Evolutionary conservation across 2,797 vertebrate species (phyloP), one percentile per base, ranked within the genome.

Genomic region (Aulostomus chinensis): DNA sequence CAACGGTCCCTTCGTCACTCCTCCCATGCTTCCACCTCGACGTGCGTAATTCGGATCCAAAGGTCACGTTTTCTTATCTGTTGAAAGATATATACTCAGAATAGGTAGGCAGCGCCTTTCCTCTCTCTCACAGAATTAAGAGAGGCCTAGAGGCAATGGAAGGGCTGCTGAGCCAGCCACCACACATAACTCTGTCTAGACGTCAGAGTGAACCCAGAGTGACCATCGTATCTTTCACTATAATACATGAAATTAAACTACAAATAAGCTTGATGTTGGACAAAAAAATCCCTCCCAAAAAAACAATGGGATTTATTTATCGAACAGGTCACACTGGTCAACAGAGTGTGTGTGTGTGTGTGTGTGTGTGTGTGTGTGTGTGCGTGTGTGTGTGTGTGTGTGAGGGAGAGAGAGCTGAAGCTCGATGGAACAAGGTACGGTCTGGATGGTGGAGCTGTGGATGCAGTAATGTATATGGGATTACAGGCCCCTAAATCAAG

Each of bases 401-500:
- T n/a, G n/a, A n/a, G n/a, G n/a, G n/a, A n/a, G n/a, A n/a, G n/a
- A n/a, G n/a, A 67, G 73, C 71, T 69, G 55, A 52, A 60, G 45
- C 71, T 57, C 61, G 43, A 32, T 79, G 75, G 54, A 84, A 83
- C 55, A 56, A 40, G 78, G 86, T 73, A 66, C 62, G 53, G 37
- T 43, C 26, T 43, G 38, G 35, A 65, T 38, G 36, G 36, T 38
- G 59, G 16, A 60, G 68, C 32, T 61, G 43, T 45, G 16, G 37
- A 46, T 31, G 69, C 62, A 46, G 63, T 13, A 48, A 45, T 21
- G 35, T 38, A 18, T 68, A 74, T 76, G 53, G 29, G 30, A 76
- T 85, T 78, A 83, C 83, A 70, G 45, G 33, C 37, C 54, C 16
- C 71, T 71, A 79, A 88, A 88, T 86, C 76, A 73, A 60, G 65